These are phyloP conservation scores for Pollimyrus isidori DNA, from an alignment of 2,113 vertebrate genomes.

Conservation along the genomic window DNA sequence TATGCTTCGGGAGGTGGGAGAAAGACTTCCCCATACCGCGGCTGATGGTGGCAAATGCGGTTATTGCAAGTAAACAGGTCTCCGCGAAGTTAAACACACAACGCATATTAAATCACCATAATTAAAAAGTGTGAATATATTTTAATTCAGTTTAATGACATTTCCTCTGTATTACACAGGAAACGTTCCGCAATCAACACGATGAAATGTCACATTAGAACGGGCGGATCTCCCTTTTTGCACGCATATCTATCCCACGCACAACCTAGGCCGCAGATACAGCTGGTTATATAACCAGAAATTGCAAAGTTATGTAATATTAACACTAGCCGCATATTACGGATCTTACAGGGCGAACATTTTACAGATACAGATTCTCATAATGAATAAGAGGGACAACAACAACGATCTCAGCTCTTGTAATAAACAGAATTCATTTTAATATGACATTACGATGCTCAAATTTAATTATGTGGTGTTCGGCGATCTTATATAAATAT, in stretches of 20 bases:
- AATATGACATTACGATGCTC: neutral
- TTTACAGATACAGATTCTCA: neutral
- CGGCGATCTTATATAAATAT: neutral
- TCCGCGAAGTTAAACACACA: neutral
- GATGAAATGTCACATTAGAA: neutral
- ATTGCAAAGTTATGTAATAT: neutral
- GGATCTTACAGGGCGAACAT: neutral
- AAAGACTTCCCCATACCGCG: slow-evolving; percentile 82
- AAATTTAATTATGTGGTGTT: neutral
- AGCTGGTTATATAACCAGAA: neutral
- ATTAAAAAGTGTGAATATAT: no score
- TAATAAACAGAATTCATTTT: neutral
- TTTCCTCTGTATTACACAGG: neutral
- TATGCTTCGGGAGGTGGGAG: slow-evolving; percentile 71
- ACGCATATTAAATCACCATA: neutral
- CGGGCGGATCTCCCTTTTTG: neutral
- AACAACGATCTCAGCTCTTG: neutral
- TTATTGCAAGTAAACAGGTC: neutral
- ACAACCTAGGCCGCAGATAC: neutral
- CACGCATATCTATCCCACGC: neutral
- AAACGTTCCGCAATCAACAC: neutral
- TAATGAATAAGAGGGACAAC: neutral
- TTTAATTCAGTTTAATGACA: no score
- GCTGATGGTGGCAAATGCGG: neutral
- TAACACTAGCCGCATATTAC: neutral